A percentile compares a stretch with the other conserved stretches of the same genome.
Conservation (phyloP, 2,888 invertebrate genomes). For the Phasia obesa region DNA sequence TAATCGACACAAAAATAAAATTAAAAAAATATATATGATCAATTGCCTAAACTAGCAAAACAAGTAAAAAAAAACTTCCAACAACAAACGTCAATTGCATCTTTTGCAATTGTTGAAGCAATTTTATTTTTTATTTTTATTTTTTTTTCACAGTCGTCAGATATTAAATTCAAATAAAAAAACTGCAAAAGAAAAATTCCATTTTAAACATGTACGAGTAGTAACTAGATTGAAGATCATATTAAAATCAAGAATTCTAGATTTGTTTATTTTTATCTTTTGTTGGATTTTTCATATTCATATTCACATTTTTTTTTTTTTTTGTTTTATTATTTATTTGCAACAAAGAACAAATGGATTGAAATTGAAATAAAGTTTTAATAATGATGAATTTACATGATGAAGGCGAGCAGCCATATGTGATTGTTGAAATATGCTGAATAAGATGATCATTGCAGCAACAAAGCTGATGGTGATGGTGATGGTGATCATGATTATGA, state of each 20-base stretch:
- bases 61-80: background rate
- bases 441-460: slow-evolving; percentile 16
- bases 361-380: slow-evolving; percentile 21
- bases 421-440: slow-evolving; percentile 12
- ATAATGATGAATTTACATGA: slow-evolving; percentile 41
- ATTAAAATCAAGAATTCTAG: slow-evolving; percentile 45
- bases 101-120: slow-evolving; percentile 23
- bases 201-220: slow-evolving; percentile 27
- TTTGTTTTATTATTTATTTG: background rate
- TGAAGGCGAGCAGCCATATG: slow-evolving; percentile 24
- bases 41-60: slow-evolving; percentile 36
- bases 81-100: slow-evolving; percentile 41
- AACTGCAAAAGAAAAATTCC: slow-evolving; percentile 32
- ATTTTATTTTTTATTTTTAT: background rate
- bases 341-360: background rate
- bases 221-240: slow-evolving; percentile 48
- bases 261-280: slow-evolving; percentile 41
- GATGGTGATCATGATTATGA: slow-evolving; percentile 15
- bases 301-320: background rate
- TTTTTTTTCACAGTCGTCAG: background rate
- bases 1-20: slow-evolving; percentile 13
- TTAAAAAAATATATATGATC: slow-evolving; percentile 43
- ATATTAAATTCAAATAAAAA: background rate
- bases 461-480: background rate
- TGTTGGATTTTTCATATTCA: slow-evolving; percentile 13